phyloP scores from a whole-genome alignment of 2,113 vertebrate genomes.

The Podiceps cristatus region DNA sequence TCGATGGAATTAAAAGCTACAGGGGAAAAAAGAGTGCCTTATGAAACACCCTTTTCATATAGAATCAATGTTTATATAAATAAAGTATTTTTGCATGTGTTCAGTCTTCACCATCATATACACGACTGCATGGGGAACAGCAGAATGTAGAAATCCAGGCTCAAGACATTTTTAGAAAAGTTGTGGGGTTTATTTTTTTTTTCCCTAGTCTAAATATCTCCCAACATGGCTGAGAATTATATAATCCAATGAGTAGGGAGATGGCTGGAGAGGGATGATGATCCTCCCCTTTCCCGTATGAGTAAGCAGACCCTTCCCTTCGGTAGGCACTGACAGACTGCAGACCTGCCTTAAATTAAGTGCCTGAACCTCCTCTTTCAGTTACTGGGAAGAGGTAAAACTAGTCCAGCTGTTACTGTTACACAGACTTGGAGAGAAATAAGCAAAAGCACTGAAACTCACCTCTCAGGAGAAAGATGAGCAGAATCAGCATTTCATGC shows the following conservation, averaged over 20 bases:
- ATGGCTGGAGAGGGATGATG: not conserved
- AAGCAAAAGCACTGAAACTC: not conserved
- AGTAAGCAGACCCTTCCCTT: not conserved
- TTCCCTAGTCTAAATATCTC: not conserved
- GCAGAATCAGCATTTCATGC: not conserved
- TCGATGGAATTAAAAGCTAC: not conserved
- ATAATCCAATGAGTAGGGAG: not conserved
- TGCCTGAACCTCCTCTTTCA: not conserved
- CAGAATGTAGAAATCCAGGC: not conserved
- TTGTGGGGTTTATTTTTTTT: not conserved
- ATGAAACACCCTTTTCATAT: not conserved
- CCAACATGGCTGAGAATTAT: rapidly evolving
- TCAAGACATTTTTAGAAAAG: not conserved
- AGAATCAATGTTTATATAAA: not conserved
- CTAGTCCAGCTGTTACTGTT: not conserved
- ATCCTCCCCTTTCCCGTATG: not conserved
- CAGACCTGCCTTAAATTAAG: not conserved
- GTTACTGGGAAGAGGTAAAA: not conserved
- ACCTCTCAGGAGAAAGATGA: not conserved
- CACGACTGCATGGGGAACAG: not conserved
- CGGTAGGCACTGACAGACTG: not conserved
- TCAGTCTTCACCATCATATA: not conserved
- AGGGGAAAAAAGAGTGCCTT: not conserved
- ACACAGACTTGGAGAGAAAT: not conserved
- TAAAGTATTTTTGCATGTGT: not conserved